phyloP scores from a whole-genome alignment of 2,113 vertebrate genomes.

The Lipophrys pholis region DNA sequence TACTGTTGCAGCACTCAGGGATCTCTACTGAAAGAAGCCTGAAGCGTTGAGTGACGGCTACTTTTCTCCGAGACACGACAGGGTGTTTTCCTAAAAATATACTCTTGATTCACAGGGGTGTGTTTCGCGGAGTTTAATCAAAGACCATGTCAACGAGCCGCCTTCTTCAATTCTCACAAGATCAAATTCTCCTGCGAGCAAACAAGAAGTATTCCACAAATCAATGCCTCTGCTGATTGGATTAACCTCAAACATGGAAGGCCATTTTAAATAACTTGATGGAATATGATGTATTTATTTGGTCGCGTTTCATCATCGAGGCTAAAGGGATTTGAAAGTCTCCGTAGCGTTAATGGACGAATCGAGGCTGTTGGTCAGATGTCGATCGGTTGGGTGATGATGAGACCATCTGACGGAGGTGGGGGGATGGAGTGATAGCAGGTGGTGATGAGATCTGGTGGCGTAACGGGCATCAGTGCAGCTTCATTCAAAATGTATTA shows the following conservation, averaged over 20 bases:
- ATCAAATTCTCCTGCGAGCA: not conserved
- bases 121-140: not conserved
- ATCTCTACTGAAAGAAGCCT: no score
- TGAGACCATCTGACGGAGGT: constrained; percentile 36
- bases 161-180: not conserved
- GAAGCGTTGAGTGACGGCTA: no score
- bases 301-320: not conserved
- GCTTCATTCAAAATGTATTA: no score
- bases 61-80: no score
- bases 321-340: not conserved
- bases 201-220: not conserved
- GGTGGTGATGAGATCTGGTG: constrained; percentile 21
- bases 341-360: no score
- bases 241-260: not conserved
- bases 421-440: not conserved
- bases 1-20: no score
- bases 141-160: constrained; percentile 9
- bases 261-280: not conserved
- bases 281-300: not conserved
- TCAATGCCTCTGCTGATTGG: not conserved
- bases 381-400: constrained; percentile 23
- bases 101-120: not conserved
- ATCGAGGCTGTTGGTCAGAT: not conserved
- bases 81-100: no score
- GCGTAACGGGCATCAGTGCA: not conserved